Conservation (phyloP, 2,888 invertebrate species). For the Dasysyrphus albostriatus region DNA sequence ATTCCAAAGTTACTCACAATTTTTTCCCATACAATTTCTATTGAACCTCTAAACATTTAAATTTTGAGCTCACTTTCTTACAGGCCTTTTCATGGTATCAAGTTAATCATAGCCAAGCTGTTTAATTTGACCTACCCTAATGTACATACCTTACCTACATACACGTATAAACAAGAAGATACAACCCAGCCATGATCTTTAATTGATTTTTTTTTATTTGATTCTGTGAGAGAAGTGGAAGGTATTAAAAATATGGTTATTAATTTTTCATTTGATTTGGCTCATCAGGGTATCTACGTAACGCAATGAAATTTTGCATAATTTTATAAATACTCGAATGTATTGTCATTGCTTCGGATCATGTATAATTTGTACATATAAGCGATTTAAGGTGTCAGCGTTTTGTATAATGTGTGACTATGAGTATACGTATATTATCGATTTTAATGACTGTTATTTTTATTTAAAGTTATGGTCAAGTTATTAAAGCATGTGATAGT, state of each 20-base stretch:
- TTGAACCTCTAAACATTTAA: too few species aligned
- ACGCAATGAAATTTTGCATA: constrained; percentile 44
- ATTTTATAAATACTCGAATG: constrained; percentile 26
- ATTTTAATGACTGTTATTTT: constrained; percentile 1
- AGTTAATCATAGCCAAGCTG: too few species aligned
- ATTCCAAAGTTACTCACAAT: too few species aligned
- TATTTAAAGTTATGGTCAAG: constrained; percentile 58
- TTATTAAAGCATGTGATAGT: constrained; percentile 39
- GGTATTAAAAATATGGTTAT: constrained; percentile 62
- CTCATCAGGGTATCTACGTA: constrained; percentile 36
- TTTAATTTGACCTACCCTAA: too few species aligned
- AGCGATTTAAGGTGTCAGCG: constrained; percentile 7
- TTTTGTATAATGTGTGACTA: background rate
- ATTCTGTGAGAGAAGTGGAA: constrained; percentile 1
- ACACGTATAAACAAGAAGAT: background rate
- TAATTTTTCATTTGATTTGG: constrained; percentile 56
- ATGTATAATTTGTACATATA: background rate
- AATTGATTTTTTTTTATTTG: background rate
- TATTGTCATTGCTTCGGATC: background rate
- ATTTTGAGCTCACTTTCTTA: too few species aligned
- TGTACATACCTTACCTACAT: too few species aligned
- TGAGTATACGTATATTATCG: background rate
- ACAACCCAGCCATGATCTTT: background rate
- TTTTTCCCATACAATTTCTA: too few species aligned
- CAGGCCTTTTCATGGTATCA: too few species aligned